These are phyloP conservation scores for Pseudachorutes palmiensis DNA, from an alignment of 1,140 invertebrate genomes.

Conservation along the genomic window DNA sequence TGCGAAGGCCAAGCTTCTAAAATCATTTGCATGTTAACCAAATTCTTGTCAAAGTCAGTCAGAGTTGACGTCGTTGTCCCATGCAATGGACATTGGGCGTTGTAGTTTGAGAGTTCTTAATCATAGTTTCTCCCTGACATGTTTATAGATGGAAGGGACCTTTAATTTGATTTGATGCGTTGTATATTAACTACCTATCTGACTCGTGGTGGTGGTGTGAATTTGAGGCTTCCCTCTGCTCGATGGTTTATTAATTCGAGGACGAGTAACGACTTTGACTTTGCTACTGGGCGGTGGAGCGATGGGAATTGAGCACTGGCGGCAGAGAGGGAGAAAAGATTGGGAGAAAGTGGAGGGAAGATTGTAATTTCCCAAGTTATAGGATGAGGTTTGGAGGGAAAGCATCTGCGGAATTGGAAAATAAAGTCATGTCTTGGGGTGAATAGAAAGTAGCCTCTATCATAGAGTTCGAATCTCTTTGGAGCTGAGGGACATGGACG, in stretches of 20 bases:
- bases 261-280: not conserved
- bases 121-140: too few species aligned
- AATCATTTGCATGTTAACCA: not conserved
- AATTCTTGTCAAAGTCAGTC: not conserved
- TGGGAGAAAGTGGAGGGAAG: slow-evolving; percentile 10
- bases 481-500: slow-evolving; percentile 15
- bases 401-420: slow-evolving; percentile 26
- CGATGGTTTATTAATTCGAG: slow-evolving; percentile 5
- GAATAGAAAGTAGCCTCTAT: slow-evolving; percentile 11
- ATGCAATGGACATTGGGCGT: not conserved
- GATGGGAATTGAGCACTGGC: not conserved
- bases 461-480: slow-evolving; percentile 20
- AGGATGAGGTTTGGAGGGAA: slow-evolving; percentile 14
- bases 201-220: not conserved
- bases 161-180: slow-evolving; percentile 1
- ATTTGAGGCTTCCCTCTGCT: not conserved
- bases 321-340: not conserved
- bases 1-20: not conserved
- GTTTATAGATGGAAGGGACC: not conserved
- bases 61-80: not conserved
- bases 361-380: slow-evolving; percentile 15
- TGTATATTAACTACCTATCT: too few species aligned
- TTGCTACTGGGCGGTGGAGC: not conserved
- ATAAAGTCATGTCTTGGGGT: slow-evolving; percentile 12
- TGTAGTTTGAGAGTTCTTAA: too few species aligned